Percentiles rank a stretch among this genome's conserved stretches.
phyloP scores from a whole-genome alignment of 2,888 invertebrate species.

The Lomographa bimaculata region DNA sequence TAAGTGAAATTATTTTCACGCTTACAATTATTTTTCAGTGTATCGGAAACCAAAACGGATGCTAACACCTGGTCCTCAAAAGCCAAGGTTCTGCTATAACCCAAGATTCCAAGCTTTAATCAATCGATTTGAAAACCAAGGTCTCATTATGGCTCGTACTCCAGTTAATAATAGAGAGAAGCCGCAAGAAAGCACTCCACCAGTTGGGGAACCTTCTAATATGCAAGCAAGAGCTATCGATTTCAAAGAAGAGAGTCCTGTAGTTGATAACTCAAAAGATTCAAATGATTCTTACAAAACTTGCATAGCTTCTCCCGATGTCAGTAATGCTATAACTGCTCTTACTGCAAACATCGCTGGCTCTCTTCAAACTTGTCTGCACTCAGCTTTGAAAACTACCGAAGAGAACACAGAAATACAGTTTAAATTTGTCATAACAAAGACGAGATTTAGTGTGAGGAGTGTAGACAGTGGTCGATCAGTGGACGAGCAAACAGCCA shows the following conservation, averaged over 20 bases:
- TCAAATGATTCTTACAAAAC: conserved; percentile 68
- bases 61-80: conserved; percentile 75
- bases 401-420: conserved; percentile 76
- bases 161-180: conserved; percentile 54
- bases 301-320: conserved; percentile 59
- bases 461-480: conserved; percentile 48
- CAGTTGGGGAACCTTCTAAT: conserved; percentile 56
- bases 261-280: conserved; percentile 56
- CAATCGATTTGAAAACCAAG: conserved; percentile 70
- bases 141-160: conserved; percentile 58
- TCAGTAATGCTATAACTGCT: conserved; percentile 61
- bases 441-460: conserved; percentile 67
- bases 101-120: conserved; percentile 76
- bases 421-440: conserved; percentile 75
- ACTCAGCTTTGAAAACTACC: conserved; percentile 58
- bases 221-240: conserved; percentile 72
- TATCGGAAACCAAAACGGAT: conserved; percentile 74
- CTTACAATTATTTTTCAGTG: conserved; percentile 52
- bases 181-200: conserved; percentile 61
- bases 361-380: conserved; percentile 66
- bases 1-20: too few species aligned
- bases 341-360: conserved; percentile 69
- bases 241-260: conserved; percentile 74
- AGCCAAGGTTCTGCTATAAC: conserved; percentile 57
- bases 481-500: conserved; percentile 43